phyloP scores from a whole-genome alignment of 2,888 invertebrate genomes.

The Drosophila paracracens region DNA sequence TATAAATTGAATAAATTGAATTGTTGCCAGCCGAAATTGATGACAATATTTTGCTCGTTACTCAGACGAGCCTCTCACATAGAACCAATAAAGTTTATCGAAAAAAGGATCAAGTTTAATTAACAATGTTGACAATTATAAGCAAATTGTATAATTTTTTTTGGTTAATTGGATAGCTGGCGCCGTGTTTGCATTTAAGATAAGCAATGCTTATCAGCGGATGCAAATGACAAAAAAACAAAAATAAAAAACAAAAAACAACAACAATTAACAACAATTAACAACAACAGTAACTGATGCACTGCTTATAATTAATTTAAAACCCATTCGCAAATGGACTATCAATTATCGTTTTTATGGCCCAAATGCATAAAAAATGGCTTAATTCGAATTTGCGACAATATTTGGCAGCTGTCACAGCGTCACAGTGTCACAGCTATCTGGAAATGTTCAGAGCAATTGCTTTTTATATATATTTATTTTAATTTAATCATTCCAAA shows the following conservation, averaged over 20 bases:
- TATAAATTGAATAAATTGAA: background rate
- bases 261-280: background rate
- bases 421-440: background rate
- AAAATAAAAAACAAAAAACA: background rate
- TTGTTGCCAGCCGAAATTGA: conserved; percentile 9
- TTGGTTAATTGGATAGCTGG: conserved; percentile 54
- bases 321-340: background rate
- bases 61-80: conserved; percentile 57
- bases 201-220: conserved; percentile 44
- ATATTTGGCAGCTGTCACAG: background rate
- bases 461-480: conserved; percentile 4
- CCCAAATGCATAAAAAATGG: background rate
- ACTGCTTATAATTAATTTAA: conserved; percentile 1
- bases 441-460: conserved; percentile 9
- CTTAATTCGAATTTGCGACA: background rate
- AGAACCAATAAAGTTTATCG: background rate
- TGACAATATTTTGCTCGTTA: background rate
- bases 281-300: background rate
- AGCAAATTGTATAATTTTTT: conserved; percentile 30
- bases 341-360: background rate
- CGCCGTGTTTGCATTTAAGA: conserved; percentile 54
- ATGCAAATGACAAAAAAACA: conserved; percentile 13
- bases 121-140: conserved; percentile 20
- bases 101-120: background rate
- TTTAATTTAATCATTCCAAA: conserved; percentile 20